These are phyloP conservation scores for Macroglossus sobrinus DNA, from an alignment of 2,113 vertebrate genomes.

Conservation along the genomic window DNA sequence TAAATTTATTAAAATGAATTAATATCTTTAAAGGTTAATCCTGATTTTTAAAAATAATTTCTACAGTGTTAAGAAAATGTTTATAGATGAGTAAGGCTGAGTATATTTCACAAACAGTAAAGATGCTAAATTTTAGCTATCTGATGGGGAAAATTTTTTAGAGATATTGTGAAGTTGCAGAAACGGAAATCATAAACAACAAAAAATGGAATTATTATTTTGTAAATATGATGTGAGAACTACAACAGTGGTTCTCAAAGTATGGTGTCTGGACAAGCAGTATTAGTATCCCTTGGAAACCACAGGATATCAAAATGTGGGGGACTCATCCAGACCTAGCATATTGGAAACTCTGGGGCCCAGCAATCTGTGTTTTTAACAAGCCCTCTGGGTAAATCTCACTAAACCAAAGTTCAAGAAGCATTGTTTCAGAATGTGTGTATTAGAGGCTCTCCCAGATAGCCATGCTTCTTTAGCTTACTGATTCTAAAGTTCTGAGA, in stretches of 20 bases:
- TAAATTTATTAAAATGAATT: conserved; percentile 8
- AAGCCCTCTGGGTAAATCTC: not conserved
- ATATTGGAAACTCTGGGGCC: not conserved
- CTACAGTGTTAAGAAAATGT: not conserved
- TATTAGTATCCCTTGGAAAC: not conserved
- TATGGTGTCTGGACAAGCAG: not conserved
- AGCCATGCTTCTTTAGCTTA: not conserved
- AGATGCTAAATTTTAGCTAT: not conserved
- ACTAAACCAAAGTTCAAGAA: conserved; percentile 6
- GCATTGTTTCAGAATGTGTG: not conserved
- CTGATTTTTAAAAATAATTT: not conserved
- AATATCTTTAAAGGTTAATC: not conserved
- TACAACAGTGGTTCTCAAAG: conserved; percentile 14
- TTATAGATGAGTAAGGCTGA: not conserved
- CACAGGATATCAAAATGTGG: not conserved
- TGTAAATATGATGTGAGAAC: not conserved
- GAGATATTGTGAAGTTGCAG: not conserved
- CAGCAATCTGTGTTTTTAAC: not conserved
- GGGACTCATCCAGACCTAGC: not conserved
- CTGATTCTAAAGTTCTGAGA: not conserved
- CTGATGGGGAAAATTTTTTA: not conserved
- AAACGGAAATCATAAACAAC: not conserved
- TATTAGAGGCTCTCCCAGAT: not conserved
- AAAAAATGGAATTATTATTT: not conserved
- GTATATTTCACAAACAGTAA: not conserved